Evolutionary conservation across 1,140 invertebrate species (phyloP).

Genomic region (Euwallacea similis): DNA sequence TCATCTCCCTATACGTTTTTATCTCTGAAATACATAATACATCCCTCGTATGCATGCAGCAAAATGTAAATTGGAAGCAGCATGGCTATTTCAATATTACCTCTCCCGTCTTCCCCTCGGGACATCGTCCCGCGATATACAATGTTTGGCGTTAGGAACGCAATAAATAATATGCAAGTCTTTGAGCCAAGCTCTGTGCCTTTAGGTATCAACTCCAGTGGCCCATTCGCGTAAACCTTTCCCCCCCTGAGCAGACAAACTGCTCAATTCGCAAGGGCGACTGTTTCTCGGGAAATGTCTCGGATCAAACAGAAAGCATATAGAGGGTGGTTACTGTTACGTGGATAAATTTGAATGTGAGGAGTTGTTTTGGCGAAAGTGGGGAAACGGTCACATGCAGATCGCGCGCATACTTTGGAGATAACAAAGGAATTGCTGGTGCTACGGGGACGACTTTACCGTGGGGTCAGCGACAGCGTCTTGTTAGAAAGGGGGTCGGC

Average conservation of each 20-base stretch:
- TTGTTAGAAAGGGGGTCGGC: constrained; percentile 31
- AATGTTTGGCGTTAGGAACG: constrained; percentile 54
- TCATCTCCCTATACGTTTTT: too few species aligned
- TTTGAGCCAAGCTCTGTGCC: constrained; percentile 53
- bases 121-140: constrained; percentile 44
- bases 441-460: constrained; percentile 47
- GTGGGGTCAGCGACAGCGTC: constrained; percentile 48
- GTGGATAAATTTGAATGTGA: constrained; percentile 44
- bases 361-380: not conserved
- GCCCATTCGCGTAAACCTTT: constrained; percentile 34
- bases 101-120: constrained; percentile 16
- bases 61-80: constrained; percentile 20
- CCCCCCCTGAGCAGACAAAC: not conserved
- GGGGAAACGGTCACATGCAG: constrained; percentile 39
- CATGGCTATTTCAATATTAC: constrained; percentile 40
- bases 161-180: constrained; percentile 57
- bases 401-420: constrained; percentile 42
- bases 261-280: constrained; percentile 40
- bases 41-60: not conserved
- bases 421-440: constrained; percentile 54
- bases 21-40: not conserved
- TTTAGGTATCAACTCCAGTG: constrained; percentile 51
- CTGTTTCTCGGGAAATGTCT: constrained; percentile 52
- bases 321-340: constrained; percentile 55
- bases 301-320: constrained; percentile 56